phyloP scores from a whole-genome alignment of 2,113 vertebrate species.

The Chamaea fasciata region DNA sequence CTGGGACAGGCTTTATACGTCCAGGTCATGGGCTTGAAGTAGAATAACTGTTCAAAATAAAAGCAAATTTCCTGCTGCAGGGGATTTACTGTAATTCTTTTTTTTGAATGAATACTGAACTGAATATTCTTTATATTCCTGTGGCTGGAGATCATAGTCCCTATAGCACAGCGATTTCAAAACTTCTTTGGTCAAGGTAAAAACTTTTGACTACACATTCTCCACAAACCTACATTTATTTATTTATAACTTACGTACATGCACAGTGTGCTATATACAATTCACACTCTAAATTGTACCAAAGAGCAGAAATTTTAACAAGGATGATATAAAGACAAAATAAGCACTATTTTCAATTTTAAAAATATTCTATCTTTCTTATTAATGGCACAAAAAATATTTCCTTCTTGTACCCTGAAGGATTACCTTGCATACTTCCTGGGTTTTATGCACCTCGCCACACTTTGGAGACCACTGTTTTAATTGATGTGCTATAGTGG shows the following conservation, averaged over 20 bases:
- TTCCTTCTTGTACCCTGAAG: neutral
- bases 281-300: neutral
- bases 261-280: too few relatives aligned
- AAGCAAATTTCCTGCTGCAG: neutral
- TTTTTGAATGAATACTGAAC: neutral
- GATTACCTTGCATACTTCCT: neutral
- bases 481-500: neutral
- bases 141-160: neutral
- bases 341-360: neutral
- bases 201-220: fast-evolving
- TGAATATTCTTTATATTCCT: neutral
- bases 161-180: neutral
- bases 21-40: neutral
- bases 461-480: neutral
- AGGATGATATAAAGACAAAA: neutral
- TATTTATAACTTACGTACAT: neutral
- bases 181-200: neutral
- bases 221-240: neutral
- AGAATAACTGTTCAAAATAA: neutral
- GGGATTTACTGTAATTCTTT: neutral
- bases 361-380: neutral
- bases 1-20: fast-evolving
- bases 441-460: fast-evolving
- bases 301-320: neutral
- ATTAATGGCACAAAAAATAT: neutral